Conservation (phyloP, 2,113 vertebrate genomes). For the Probosciger aterrimus region DNA sequence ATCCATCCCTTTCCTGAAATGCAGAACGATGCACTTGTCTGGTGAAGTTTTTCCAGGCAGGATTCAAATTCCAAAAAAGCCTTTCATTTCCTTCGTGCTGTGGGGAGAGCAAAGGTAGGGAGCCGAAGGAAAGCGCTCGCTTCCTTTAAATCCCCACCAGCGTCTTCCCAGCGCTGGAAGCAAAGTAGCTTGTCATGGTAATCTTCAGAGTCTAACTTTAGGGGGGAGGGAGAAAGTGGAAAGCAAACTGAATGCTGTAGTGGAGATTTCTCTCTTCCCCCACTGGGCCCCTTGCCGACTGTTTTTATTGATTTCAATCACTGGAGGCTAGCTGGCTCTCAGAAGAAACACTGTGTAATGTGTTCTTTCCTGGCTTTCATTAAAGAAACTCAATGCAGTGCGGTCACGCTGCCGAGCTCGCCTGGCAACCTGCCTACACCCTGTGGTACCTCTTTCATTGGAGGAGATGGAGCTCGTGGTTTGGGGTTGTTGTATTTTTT, state of each 20-base stretch:
- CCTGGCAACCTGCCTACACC: conserved; percentile 83
- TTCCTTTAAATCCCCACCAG: conserved; percentile 31
- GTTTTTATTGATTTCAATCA: conserved; percentile 79
- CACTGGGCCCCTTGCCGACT: conserved; percentile 71
- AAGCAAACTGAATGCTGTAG: conserved; percentile 53
- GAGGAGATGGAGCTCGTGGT: conserved; percentile 63
- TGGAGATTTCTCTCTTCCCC: conserved; percentile 66
- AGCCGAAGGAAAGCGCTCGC: not conserved
- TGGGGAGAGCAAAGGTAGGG: not conserved
- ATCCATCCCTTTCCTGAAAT: conserved; percentile 14
- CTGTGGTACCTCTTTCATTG: conserved; percentile 77
- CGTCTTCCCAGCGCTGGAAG: conserved; percentile 28
- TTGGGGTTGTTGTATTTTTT: not conserved
- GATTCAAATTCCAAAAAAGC: conserved; percentile 23
- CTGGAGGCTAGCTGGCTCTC: conserved; percentile 73
- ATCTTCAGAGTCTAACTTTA: conserved; percentile 68
- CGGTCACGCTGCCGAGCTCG: conserved; percentile 80
- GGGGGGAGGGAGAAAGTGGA: conserved; percentile 66
- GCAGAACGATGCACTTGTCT: conserved; percentile 61
- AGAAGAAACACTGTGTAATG: conserved; percentile 80
- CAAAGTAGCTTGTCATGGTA: conserved; percentile 29
- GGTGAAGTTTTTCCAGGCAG: conserved; percentile 2
- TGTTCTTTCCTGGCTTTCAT: conserved; percentile 87
- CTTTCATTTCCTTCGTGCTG: not conserved
- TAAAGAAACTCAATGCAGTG: conserved; percentile 83